These are phyloP conservation scores for Dreissena rostriformis DNA, from an alignment of 1,140 invertebrate species.

Conservation along the genomic window DNA sequence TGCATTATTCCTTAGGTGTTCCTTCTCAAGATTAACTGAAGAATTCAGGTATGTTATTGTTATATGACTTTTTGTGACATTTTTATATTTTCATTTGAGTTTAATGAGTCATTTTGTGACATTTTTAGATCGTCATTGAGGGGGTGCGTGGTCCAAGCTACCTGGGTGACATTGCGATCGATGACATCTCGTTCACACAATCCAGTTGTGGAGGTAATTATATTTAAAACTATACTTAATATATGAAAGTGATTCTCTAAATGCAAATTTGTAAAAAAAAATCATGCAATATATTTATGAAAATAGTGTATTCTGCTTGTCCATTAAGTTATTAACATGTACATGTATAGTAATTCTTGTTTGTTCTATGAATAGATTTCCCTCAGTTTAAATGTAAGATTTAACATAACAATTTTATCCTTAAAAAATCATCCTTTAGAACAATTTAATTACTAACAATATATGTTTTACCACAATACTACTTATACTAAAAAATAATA, in stretches of 20 bases:
- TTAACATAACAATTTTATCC: too few species aligned
- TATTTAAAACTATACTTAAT: background rate
- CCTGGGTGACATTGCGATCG: conserved; percentile 76
- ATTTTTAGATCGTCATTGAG: conserved; percentile 72
- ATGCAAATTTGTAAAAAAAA: background rate
- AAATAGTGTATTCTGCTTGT: background rate
- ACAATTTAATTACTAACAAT: too few species aligned
- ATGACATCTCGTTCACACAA: conserved; percentile 75
- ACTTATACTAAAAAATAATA: too few species aligned
- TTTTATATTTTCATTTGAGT: conserved; percentile 70
- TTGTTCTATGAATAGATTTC: too few species aligned
- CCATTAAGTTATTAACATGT: too few species aligned
- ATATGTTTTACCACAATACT: too few species aligned
- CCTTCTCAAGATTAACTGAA: too few species aligned
- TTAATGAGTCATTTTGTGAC: too few species aligned
- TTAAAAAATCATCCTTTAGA: too few species aligned
- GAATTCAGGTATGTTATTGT: too few species aligned
- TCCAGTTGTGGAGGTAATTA: conserved; percentile 69
- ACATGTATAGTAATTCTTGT: too few species aligned
- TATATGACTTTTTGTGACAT: background rate
- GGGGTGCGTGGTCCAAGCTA: conserved; percentile 67
- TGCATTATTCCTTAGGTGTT: too few species aligned
- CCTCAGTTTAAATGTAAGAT: background rate
- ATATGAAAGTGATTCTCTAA: background rate
- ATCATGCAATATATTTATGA: background rate